Evolutionary conservation across 2,797 vertebrate species (phyloP), one percentile per base, ranked within the genome.

Genomic region (Oryzias dopingdopingensis): DNA sequence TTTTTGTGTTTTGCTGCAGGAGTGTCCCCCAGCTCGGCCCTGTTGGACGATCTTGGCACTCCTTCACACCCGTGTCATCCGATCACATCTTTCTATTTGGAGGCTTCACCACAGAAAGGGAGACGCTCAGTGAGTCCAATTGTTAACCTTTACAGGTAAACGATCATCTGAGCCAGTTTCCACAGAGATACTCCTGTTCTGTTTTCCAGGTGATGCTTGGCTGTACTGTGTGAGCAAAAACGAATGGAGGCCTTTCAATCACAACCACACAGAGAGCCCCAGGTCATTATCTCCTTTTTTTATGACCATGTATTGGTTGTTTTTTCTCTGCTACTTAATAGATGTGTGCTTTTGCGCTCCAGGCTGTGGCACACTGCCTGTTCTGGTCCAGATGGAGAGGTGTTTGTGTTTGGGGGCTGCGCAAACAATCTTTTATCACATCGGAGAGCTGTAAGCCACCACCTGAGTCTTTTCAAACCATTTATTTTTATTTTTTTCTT

Each of bases 351-450:
- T 52, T 17, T 67, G 37, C 56, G 1, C 67, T 70, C 44, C 49
- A 99, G 97, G 80, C 83, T 99, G 71, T 99, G 97, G 97, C 97
- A 99, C 72, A 96, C 97, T 0, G 95, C 97, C 0, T 96, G 96
- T 66, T 83, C 92, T 0, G 96, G 95, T 12, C 91, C 93, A 6
- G 96, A 98, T 61, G 97, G 96, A n/a, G 96, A 98, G 82, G 95
- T 98, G 52, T 94, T 98, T 71, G 92, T 98, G 70, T 99, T 99
- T 2, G 96, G 97, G 57, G 97, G 97, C 14, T 99, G 97, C 61
- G 95, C 96, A 79, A 99, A 98, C 90, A 96, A 99, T 79, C 82
- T 98, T 2, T 88, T 99, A 37, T 94, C 95, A 60, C 93, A 95
- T 40, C 92, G 95, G 4, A 93, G 91, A 93, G 96, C 96, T 46